Base-by-base conservation (phyloP, 1,140 invertebrate species). In the Papilio dardanus region DNA sequence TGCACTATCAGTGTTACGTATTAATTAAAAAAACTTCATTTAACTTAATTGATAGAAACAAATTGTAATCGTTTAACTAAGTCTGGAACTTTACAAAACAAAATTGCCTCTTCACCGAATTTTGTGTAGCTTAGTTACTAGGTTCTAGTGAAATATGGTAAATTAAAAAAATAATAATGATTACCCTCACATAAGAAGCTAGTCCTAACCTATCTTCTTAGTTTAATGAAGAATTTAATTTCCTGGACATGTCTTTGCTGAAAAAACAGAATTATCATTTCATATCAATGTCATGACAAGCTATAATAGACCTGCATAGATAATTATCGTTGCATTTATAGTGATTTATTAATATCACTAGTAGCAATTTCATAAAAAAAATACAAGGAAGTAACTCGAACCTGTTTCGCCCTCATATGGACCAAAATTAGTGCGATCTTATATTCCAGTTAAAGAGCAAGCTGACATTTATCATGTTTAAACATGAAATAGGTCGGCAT, bases 371-470 rank as follows among this genome's bases (percentile, higher is more conserved):
- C 77, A 78, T 77, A 21, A 84, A 79, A 85, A n/a, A 85, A 84
- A 83, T 74, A 83, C 76, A 79, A 90, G 90, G 88, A 92, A 90
- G 88, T 89, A 66, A 71, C 66, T 77, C 76, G 85, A 82, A 90
- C 87, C 81, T 76, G 88, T 88, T 86, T 86, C 82, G 88, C 85
- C 88, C 87, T 87, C 83, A 86, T 77, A 81, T 85, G 81, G 78
- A 87, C 84, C 81, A 79, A 88, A 88, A 83, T 86, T 86, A 81
- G 80, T 88, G 76, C 74, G 80, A 77, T 79, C 74, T 75, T 77
- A 76, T 82, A 84, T 86, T 84, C 86, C 83, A 82, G 82, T 85
- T 86, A 90, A 92, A 92, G 84, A 90, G 85, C 88, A 90, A 81
- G 77, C 81, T 92, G 88, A 90, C 90, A 92, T 92, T 92, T 89